Evolutionary conservation across 1,140 invertebrate genomes (phyloP), one percentile per base, ranked within the genome.

Genomic region (Eurosta solidaginis): DNA sequence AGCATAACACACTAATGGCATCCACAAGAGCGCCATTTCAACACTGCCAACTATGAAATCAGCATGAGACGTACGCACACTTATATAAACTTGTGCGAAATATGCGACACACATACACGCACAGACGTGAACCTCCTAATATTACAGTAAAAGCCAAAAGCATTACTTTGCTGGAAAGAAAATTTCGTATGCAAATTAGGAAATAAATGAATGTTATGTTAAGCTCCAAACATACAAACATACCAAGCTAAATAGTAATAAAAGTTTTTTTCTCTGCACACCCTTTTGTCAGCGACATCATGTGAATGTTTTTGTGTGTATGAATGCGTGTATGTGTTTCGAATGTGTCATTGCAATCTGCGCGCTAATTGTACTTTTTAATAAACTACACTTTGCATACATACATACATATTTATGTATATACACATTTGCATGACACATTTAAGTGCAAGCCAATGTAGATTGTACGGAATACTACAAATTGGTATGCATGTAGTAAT

Each of bases 341-440:
- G 33, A 36, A 29, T 68, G 59, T 68, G 59, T 40, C 59, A 68
- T 36, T 68, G 59, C 59, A 68, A 68, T 68, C 59, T 68, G 59
- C 17, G 59, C 59, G 59, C 59, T 68, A 68, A 68, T 68, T 68
- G 59, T 68, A 33, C 59, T 68, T 68, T 68, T 68, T 68, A 68
- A 68, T 68, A 68, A 68, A 68, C 33, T 59, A 29, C 54, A 17
- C 54, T 17, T 36, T 63, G 33, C 59, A 68, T 68, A 68, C 40
- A 68, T n/a, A n/a, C n/a, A n/a, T n/a, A n/a, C n/a, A n/a, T n/a
- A n/a, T n/a, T n/a, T n/a, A n/a, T n/a, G n/a, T n/a, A n/a, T n/a
- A n/a, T n/a, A 17, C 3, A 47, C 14, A 68, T 68, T 68, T 68
- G 59, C 59, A 68, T 68, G 40, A 42, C n/a, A 68, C n/a, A 40